Base-by-base conservation (phyloP, 2,113 vertebrate genomes). In the Cinclus cinclus region DNA sequence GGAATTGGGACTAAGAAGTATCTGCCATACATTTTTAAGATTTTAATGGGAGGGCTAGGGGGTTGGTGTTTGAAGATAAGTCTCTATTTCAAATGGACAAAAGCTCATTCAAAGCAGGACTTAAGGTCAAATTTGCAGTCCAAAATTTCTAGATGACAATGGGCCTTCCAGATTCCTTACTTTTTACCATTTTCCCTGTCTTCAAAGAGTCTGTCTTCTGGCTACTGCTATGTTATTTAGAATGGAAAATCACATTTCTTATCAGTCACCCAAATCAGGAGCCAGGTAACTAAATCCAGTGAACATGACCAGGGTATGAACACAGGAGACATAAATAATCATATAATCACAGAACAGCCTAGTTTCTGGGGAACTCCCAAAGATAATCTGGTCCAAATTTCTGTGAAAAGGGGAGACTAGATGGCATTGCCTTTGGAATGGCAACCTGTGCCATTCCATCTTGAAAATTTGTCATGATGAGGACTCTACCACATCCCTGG, bases 401-500 rank as follows among this genome's bases (percentile, higher is more conserved):
- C 63, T 2, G 1, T 27, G 17, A 25, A 13, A 75, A 86, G 46
- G 6, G 39, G 33, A 76, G 12, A 35, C 33, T 55, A 63, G 18
- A 68, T 13, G 5, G 41, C 4, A 46, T 49, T 31, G 42, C 18
- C 28, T 17, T 28, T 52, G 50, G 27, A 52, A 52, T 25, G 63
- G 15, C 28, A 67, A 10, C 7, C 9, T 31, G 13, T 42, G 15
- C 17, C 33, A 31, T 25, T 68, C 23, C 20, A 46, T 42, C 71
- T 60, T 59, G 47, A 71, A 86, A 71, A 60, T 9, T 9, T 63
- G 10, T 12, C 23, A 24, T 47, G 30, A 69, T 42, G 35, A 44
- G 7, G 7, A 39, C 15, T 30, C 11, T 67, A 59, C 8, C 22
- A 42, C 0, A 1, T 31, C 6, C 28, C 22, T 44, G 9, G 2